These are phyloP conservation scores for Bufotes viridis DNA, from an alignment of 2,797 vertebrate genomes.

Conservation along the genomic window DNA sequence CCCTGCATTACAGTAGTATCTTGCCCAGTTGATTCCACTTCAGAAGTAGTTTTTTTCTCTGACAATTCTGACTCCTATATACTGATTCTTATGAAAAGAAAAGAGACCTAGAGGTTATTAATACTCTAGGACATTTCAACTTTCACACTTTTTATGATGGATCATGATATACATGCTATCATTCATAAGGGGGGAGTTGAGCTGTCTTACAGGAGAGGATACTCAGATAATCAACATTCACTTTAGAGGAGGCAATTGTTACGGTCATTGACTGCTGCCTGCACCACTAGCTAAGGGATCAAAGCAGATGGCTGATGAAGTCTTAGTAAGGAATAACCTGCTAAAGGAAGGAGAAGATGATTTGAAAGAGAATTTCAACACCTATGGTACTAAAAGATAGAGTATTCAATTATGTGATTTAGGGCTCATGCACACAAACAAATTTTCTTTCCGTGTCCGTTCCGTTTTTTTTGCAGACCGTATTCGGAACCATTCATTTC, in stretches of 20 bases:
- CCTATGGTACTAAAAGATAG: background rate
- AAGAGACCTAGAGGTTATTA: background rate
- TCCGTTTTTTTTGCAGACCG: too few species aligned
- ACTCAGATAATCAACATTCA: background rate
- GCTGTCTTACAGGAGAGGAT: background rate
- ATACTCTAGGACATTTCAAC: background rate
- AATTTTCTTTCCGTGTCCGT: too few species aligned
- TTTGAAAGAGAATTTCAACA: background rate
- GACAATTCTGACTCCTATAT: background rate
- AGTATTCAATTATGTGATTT: background rate
- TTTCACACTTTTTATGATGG: background rate
- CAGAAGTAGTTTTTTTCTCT: background rate
- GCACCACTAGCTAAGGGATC: background rate
- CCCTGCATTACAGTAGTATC: too few species aligned
- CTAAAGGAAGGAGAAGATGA: background rate
- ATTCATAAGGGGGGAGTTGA: background rate
- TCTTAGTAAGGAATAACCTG: background rate
- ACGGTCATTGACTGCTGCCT: background rate
- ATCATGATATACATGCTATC: background rate
- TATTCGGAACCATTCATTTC: too few species aligned
- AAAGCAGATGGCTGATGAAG: background rate
- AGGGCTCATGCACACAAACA: too few species aligned
- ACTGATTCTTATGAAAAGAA: background rate
- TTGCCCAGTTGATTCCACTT: background rate
- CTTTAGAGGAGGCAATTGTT: conserved; percentile 2